phyloP scores from a whole-genome alignment of 2,797 vertebrate genomes.

The Molothrus aeneus region DNA sequence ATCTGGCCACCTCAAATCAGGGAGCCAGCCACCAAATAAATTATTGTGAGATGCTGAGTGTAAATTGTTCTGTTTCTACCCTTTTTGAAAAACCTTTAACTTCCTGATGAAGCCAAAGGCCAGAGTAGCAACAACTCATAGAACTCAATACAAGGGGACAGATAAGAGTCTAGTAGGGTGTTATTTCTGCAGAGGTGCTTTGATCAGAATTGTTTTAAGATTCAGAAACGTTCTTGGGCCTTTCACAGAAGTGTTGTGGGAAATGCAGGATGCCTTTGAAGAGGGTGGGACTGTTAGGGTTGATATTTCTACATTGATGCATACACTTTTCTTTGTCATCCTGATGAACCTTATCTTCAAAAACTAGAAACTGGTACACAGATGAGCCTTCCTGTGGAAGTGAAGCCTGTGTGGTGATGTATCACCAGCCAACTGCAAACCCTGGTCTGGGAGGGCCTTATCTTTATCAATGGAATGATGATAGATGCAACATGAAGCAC shows the following conservation, averaged over 20 bases:
- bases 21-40: background rate
- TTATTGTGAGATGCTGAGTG: background rate
- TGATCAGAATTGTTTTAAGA: background rate
- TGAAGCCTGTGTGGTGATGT: slow-evolving; percentile 97
- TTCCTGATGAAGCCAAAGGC: background rate
- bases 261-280: background rate
- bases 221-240: too few species aligned
- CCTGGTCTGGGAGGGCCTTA: slow-evolving; percentile 91
- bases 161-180: background rate
- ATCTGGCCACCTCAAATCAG: background rate
- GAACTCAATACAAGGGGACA: background rate
- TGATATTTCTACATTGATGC: background rate
- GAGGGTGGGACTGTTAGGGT: background rate
- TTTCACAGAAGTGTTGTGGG: background rate
- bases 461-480: slow-evolving; percentile 96
- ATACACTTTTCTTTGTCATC: background rate
- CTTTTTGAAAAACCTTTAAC: background rate
- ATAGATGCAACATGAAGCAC: slow-evolving; percentile 99
- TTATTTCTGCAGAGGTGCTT: background rate
- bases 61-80: background rate
- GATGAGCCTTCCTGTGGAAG: slow-evolving; percentile 97
- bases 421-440: slow-evolving; percentile 92
- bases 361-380: slow-evolving; percentile 91
- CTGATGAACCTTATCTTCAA: background rate
- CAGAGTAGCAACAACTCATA: background rate